Evolutionary conservation across 2,888 invertebrate species (phyloP).

Genomic region (Ophion ventricosus): DNA sequence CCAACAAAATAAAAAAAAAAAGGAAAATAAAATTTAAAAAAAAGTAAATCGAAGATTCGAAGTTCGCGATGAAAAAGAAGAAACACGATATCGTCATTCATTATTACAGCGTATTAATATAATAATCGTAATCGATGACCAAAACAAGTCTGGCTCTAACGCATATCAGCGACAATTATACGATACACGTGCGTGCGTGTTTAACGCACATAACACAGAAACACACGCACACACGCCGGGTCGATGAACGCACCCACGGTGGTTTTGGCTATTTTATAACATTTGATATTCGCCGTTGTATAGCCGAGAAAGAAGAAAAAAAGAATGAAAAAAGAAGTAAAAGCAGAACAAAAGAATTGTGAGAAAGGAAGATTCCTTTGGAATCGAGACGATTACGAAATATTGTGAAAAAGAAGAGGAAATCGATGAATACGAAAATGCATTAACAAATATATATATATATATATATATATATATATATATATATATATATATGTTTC

Average conservation of each 20-base stretch:
- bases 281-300: conserved; percentile 81
- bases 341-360: conserved; percentile 18
- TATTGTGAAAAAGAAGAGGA: conserved; percentile 20
- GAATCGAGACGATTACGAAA: background rate
- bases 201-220: background rate
- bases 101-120: conserved; percentile 47
- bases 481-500: conserved; percentile 7
- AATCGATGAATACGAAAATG: conserved; percentile 31
- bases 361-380: background rate
- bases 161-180: conserved; percentile 80
- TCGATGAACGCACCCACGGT: conserved; percentile 75
- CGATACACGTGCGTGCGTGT: conserved; percentile 58
- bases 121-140: conserved; percentile 72
- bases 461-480: background rate
- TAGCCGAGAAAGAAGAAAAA: conserved; percentile 69
- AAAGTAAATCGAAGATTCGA: background rate
- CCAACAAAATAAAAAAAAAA: background rate
- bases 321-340: conserved; percentile 18
- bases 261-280: conserved; percentile 83
- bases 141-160: conserved; percentile 81
- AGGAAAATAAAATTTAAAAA: background rate
- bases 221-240: conserved; percentile 66
- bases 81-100: conserved; percentile 52
- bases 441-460: conserved; percentile 22
- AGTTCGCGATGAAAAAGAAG: conserved; percentile 8